These are phyloP conservation scores for Lethenteron camtschaticum DNA, from an alignment of 2,113 vertebrate genomes.

Conservation along the genomic window DNA sequence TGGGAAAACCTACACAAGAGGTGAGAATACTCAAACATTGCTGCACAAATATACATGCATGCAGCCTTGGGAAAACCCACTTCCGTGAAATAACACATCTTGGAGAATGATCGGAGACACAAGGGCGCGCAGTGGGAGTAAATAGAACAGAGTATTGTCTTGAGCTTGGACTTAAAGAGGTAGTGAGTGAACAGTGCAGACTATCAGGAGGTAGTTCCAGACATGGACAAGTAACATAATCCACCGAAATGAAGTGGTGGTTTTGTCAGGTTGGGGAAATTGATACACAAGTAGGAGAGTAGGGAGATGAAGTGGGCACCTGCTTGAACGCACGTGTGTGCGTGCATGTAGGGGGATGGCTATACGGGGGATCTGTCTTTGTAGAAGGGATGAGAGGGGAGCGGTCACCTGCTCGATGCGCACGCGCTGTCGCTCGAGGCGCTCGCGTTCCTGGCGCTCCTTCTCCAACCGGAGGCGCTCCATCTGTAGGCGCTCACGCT, in stretches of 20 bases:
- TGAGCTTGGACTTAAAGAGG: no score
- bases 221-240: constrained; percentile 7
- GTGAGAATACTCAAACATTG: no score
- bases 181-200: no score
- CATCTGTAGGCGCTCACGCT: constrained; percentile 70
- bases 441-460: constrained; percentile 78
- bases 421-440: constrained; percentile 71
- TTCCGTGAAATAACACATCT: no score
- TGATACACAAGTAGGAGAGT: constrained; percentile 10
- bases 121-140: no score
- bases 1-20: no score
- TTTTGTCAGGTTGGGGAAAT: background rate
- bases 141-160: no score
- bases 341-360: no score
- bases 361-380: background rate
- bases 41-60: no score
- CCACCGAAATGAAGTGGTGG: background rate
- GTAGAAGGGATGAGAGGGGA: background rate
- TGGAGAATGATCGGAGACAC: no score
- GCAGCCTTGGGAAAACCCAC: no score
- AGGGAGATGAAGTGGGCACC: background rate
- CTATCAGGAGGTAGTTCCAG: constrained; percentile 6
- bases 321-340: no score
- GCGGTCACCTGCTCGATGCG: constrained; percentile 70
- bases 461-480: constrained; percentile 84